phyloP scores from a whole-genome alignment of 2,797 vertebrate species.

The Etheostoma perlongum region DNA sequence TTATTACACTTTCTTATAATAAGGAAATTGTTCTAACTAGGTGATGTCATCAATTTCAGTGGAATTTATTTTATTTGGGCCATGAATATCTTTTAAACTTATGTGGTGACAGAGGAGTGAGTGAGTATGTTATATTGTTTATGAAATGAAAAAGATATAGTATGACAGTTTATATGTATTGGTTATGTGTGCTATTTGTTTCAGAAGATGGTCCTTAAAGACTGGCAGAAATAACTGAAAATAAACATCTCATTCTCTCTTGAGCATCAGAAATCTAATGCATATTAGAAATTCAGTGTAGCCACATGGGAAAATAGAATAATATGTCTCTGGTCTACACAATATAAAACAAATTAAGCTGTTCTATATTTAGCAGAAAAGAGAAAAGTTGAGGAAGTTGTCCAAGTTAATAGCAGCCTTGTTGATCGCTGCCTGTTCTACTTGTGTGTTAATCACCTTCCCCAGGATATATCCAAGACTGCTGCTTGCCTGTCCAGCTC shows the following conservation, averaged over 20 bases:
- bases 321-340: slow-evolving; percentile 45
- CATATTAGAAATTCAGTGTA: slow-evolving; percentile 39
- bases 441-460: slow-evolving; percentile 79
- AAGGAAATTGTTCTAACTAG: too few species aligned
- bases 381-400: slow-evolving; percentile 79
- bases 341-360: slow-evolving; percentile 64
- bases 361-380: slow-evolving; percentile 72
- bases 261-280: not conserved
- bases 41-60: too few species aligned
- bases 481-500: slow-evolving; percentile 76
- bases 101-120: not conserved
- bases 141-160: not conserved
- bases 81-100: not conserved
- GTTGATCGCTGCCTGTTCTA: slow-evolving; percentile 80
- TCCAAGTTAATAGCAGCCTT: slow-evolving; percentile 76
- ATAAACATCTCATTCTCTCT: slow-evolving; percentile 32
- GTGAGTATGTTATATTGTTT: not conserved
- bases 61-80: too few species aligned
- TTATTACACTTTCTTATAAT: too few species aligned
- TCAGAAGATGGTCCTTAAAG: slow-evolving; percentile 6
- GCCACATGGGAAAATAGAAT: slow-evolving; percentile 54
- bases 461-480: slow-evolving; percentile 81
- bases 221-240: not conserved
- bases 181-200: not conserved
- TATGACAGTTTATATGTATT: not conserved